Evolutionary conservation across 2,888 invertebrate genomes (phyloP), one percentile per base, ranked within the genome.

Genomic region (Carabus problematicus): DNA sequence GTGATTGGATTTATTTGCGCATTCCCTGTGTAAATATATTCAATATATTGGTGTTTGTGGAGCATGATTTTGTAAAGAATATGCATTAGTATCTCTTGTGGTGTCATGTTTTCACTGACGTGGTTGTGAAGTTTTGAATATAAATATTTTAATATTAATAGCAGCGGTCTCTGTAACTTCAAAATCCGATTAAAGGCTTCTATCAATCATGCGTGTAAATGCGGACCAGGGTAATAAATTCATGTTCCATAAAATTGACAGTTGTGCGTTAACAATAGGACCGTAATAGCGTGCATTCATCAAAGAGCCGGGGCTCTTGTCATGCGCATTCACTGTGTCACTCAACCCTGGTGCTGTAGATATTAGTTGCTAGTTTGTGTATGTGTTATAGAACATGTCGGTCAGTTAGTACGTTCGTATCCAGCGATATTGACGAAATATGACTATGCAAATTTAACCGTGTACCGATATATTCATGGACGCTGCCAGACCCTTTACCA

Each of bases 211-310:
- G 60, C 42, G n/a, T 18, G 58, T 59, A 59, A 47, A 62, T 62
- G 49, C 62, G 29, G 12, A 49, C 62, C 29, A 9, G 11, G 62
- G 62, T 49, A 62, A 62, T 62, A 49, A 62, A 62, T 62, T 62
- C 62, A 62, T 62, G 62, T 29, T 62, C 60, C 19, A 40, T 47
- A 62, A 62, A 47, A 62, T 62, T 49, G 62, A 62, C 62, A 62
- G 47, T 49, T 49, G 62, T 62, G 62, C 62, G 62, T 62, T 45
- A 40, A 49, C 47, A 62, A 62, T 62, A 47, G 47, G 14, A 3
- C 62, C 47, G 47, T 62, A 62, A 62, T 62, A 40, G 62, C 62
- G 62, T 62, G 62, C 62, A 62, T 62, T 62, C 49, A 62, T 62
- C 62, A 62, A 60, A 60, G 60, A 29, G 29, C 29, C 29, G 29